Percentiles rank a stretch among this genome's conserved stretches.
These are phyloP conservation scores for Tenthredo amoena DNA, from an alignment of 2,888 invertebrate species.

Conservation along the genomic window DNA sequence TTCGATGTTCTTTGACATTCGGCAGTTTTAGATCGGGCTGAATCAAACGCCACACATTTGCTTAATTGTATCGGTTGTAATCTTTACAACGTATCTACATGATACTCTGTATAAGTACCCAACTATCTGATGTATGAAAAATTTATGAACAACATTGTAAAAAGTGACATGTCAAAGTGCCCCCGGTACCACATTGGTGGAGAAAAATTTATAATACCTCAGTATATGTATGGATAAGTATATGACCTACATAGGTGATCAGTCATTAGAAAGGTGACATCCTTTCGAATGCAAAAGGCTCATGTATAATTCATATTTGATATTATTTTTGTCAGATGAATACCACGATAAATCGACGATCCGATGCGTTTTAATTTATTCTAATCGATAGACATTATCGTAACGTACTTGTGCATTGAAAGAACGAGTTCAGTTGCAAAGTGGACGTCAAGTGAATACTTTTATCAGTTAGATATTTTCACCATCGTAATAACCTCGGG, in stretches of 20 bases:
- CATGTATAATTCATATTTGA: neutral
- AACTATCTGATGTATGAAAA: neutral
- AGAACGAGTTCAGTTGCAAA: neutral
- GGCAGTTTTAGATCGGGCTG: neutral
- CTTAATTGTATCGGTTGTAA: neutral
- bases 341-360: neutral
- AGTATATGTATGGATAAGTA: neutral
- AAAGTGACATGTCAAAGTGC: neutral
- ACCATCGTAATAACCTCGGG: neutral
- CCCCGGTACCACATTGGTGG: neutral
- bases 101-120: neutral
- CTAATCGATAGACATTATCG: neutral
- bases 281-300: neutral
- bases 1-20: neutral
- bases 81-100: neutral
- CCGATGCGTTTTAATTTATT: neutral
- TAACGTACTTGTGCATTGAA: neutral
- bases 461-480: neutral
- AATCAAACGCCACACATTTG: neutral
- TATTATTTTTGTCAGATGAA: neutral
- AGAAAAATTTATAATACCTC: neutral
- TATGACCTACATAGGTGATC: neutral
- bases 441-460: neutral
- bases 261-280: neutral
- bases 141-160: neutral